Percentiles rank a stretch among this genome's conserved stretches.
Evolutionary conservation across 2,113 vertebrate genomes (phyloP).

Genomic region (Brachyhypopomus gauderio): DNA sequence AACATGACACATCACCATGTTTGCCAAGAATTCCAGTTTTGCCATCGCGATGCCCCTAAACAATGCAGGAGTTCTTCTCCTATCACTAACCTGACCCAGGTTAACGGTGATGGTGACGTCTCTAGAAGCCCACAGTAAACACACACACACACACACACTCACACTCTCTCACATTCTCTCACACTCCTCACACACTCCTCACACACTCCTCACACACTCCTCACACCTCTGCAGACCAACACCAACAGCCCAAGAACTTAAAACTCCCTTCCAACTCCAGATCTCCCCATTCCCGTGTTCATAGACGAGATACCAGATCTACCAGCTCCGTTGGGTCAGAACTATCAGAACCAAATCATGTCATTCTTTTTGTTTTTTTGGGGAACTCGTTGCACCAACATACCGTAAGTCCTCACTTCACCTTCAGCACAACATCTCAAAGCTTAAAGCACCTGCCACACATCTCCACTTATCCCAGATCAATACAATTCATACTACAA

Average conservation of each 20-base stretch:
- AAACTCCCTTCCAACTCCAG: conserved; percentile 34
- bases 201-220: conserved; percentile 57
- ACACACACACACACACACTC: conserved; percentile 39
- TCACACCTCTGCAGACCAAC: conserved; percentile 55
- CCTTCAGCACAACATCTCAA: background rate
- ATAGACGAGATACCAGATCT: conserved; percentile 1
- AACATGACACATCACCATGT: background rate
- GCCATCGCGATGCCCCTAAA: background rate
- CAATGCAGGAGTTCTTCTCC: conserved; percentile 39
- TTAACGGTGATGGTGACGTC: conserved; percentile 53
- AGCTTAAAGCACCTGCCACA: background rate
- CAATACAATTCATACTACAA: background rate
- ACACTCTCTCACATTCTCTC: too few species aligned
- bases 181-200: conserved; percentile 58
- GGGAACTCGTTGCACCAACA: background rate
- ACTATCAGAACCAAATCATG: background rate
- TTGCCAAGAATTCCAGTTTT: conserved; percentile 20
- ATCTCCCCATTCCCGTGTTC: background rate
- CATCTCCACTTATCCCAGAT: background rate
- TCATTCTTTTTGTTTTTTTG: background rate
- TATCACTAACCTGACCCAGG: conserved; percentile 53
- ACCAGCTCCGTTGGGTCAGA: too few species aligned
- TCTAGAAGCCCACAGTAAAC: conserved; percentile 34
- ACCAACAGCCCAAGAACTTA: conserved; percentile 45
- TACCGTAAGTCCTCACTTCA: background rate